These are phyloP conservation scores for Neodiprion lecontei DNA, from an alignment of 1,140 invertebrate species.

Conservation along the genomic window DNA sequence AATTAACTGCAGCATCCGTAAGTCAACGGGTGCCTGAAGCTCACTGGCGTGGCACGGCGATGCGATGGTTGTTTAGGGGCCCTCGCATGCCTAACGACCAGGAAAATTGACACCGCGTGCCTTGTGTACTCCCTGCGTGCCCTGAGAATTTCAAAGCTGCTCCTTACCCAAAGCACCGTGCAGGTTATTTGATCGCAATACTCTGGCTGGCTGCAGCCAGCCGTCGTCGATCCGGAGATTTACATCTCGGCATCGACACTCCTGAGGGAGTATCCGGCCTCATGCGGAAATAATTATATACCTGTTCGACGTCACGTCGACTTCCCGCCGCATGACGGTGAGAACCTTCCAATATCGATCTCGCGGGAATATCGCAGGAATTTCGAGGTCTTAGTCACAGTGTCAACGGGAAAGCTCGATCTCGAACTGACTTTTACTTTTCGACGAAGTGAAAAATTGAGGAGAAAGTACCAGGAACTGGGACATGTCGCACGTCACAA, in stretches of 20 bases:
- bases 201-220: too few species aligned
- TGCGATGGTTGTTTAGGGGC: too few species aligned
- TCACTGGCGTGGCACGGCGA: too few species aligned
- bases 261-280: background rate
- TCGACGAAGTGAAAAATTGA: too few species aligned
- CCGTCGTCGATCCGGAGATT: background rate
- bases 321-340: too few species aligned
- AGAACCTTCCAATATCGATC: too few species aligned
- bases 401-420: too few species aligned
- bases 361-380: too few species aligned
- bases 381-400: too few species aligned
- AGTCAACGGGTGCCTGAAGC: background rate
- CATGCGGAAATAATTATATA: background rate
- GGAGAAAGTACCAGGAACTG: background rate
- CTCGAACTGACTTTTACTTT: too few species aligned
- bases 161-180: background rate
- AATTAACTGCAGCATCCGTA: constrained; percentile 3
- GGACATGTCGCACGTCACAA: constrained; percentile 23
- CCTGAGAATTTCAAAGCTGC: background rate
- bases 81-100: background rate
- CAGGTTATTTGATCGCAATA: background rate
- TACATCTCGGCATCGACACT: background rate
- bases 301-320: too few species aligned
- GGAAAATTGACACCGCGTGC: constrained; percentile 6
- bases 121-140: background rate